Base-by-base conservation (phyloP, 1,140 invertebrate species). In the Drosophila bocki region DNA sequence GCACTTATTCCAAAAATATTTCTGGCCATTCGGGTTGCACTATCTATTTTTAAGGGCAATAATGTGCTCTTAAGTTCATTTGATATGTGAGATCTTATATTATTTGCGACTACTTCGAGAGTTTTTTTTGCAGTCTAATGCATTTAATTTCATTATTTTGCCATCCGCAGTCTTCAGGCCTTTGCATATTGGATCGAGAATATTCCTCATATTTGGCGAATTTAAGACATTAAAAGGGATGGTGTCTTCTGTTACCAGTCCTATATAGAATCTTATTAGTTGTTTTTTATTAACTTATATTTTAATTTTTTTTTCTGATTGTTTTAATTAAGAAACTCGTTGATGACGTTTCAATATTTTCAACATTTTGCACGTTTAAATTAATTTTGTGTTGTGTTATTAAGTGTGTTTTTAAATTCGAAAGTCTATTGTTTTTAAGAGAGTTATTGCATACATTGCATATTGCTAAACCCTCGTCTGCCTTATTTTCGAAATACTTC, bases 401-500 rank as follows among this genome's bases (percentile, higher is more conserved):
- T 13, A 58, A 17, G 15, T 58, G 39, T 3, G 56, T 29, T 60
- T 47, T 47, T 60, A 47, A 60, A 47, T 60, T 62, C 0, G 35
- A 62, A 8, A 62, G 6, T 42, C 19, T 29, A 29, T 51, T 39
- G 7, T 42, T 56, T 51, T n/a, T 51, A 3, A 50, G 5, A 9
- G 8, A 5, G 1, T 11, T 29, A 1, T 51, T 51, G 9, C 48
- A 51, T 51, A 29, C 11, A 29, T 51, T 29, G 8, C 26, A 51
- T n/a, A 29, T 51, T 11, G 48, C 48, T n/a, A 29, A 11, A 6
- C 48, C 26, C 1, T 51, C 48, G 1, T 9, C 8, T 7, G 8
- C 15, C 2, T 29, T 51, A 9, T 51, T 51, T 29, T 51, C 26
- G 5, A 51, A 51, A 29, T 51, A 26, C 8, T n/a, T 51, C 48